Base-by-base conservation (phyloP, 2,888 invertebrate species). In the Parascotia fuliginaria region DNA sequence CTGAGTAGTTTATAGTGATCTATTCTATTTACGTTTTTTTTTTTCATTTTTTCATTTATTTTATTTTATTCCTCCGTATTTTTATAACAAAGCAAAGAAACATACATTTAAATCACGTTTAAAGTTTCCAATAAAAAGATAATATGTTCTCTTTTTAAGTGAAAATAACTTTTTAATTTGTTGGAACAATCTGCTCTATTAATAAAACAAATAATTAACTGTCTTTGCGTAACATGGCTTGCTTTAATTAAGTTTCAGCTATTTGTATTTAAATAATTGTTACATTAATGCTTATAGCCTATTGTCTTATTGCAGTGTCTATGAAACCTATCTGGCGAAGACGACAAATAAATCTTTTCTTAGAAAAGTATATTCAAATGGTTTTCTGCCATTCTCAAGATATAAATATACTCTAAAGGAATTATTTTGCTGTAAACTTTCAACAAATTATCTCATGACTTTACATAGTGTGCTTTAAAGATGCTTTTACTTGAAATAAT, bases 81-180 rank as follows among this genome's bases (percentile, higher is more conserved):
- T n/a, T n/a, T n/a, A n/a, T n/a, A n/a, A n/a, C n/a, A n/a, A n/a
- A n/a, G n/a, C n/a, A n/a, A n/a, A n/a, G n/a, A n/a, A n/a, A n/a
- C n/a, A n/a, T n/a, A n/a, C n/a, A n/a, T n/a, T n/a, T n/a, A n/a
- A n/a, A n/a, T n/a, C n/a, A n/a, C n/a, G n/a, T n/a, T n/a, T n/a
- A n/a, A n/a, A n/a, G n/a, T n/a, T n/a, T n/a, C n/a, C n/a, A n/a
- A n/a, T n/a, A n/a, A n/a, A n/a, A n/a, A 52, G 36, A 14, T 27
- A 46, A 31, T 60, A 49, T 50, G 42, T 45, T 34, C 59, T 43
- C 47, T 60, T 55, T 33, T 48, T 33, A 15, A 66, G 54, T 52
- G 62, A 62, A 62, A 67, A 65, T 55, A 24, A 46, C 49, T 62
- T 61, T 59, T 51, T 39, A 59, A 66, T 58, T 51, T 43, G 44